phyloP scores from a whole-genome alignment of 2,113 vertebrate genomes.

The Haemorhous mexicanus region DNA sequence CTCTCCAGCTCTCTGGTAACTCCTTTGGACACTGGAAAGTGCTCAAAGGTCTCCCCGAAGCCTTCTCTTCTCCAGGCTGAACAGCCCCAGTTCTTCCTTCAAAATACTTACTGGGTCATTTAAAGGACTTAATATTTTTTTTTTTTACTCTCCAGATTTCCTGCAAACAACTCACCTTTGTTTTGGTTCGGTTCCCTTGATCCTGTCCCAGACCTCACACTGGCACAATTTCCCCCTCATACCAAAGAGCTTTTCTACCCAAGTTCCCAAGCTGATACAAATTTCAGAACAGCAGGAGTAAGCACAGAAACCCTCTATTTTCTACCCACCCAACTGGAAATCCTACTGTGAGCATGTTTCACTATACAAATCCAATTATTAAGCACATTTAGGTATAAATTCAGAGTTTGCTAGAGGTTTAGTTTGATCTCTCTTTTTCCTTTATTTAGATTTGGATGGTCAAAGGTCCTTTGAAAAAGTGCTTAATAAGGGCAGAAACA shows the following conservation, averaged over 20 bases:
- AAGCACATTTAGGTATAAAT: not conserved
- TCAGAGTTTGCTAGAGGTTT: not conserved
- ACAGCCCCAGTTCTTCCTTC: not conserved
- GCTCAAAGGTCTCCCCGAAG: not conserved
- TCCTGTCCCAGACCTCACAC: not conserved
- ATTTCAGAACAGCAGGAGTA: not conserved
- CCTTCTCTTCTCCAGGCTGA: not conserved
- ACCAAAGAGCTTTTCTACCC: not conserved
- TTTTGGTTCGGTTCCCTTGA: not conserved
- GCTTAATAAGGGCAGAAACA: not conserved
- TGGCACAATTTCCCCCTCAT: not conserved
- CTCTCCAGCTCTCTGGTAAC: not conserved
- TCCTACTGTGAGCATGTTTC: not conserved
- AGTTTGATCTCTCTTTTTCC: not conserved
- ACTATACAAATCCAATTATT: not conserved
- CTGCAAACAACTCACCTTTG: not conserved
- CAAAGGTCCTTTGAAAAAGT: not conserved
- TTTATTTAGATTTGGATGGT: not conserved
- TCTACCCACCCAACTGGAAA: not conserved
- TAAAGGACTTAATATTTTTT: not conserved
- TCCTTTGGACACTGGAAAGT: not conserved
- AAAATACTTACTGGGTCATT: not conserved
- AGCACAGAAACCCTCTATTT: not conserved
- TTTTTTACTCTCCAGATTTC: not conserved
- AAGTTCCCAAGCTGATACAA: not conserved